These are phyloP conservation scores for Cylas formicarius DNA, from an alignment of 1,140 invertebrate genomes.

Conservation along the genomic window DNA sequence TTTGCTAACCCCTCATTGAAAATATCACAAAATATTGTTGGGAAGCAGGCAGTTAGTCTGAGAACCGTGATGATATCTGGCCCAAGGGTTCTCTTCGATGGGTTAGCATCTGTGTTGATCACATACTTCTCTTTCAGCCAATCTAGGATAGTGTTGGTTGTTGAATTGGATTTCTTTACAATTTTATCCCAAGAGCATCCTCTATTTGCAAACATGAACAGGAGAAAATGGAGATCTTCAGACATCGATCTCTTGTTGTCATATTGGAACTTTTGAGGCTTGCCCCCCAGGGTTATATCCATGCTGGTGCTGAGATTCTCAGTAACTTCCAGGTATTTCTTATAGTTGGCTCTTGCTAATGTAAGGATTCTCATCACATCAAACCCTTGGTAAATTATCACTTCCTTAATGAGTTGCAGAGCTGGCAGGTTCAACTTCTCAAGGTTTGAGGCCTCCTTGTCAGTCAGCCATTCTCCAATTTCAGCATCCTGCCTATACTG, in stretches of 20 bases:
- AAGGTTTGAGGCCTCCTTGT: too few relatives aligned
- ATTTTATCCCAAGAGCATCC: conserved; percentile 1
- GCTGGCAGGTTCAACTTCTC: too few relatives aligned
- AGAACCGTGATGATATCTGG: background rate
- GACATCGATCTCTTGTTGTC: background rate
- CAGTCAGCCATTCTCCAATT: too few relatives aligned
- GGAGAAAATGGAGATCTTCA: background rate
- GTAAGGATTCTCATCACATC: background rate
- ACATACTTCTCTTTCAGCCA: background rate
- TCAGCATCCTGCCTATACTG: too few relatives aligned
- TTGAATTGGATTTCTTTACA: background rate
- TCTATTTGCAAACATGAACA: conserved; percentile 1
- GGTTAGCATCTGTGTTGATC: background rate
- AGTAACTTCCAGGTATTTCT: background rate
- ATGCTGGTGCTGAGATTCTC: background rate
- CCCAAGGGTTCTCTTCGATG: background rate
- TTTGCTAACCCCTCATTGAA: background rate
- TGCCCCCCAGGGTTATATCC: background rate
- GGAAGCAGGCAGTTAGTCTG: background rate
- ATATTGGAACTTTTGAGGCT: background rate
- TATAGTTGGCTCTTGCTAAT: background rate
- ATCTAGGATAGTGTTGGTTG: background rate
- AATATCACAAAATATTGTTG: conserved; percentile 1
- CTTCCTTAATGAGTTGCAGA: too few relatives aligned
- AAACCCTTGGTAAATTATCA: background rate